These are phyloP conservation scores for Nomada ruficornis DNA, from an alignment of 2,888 invertebrate species.

Conservation along the genomic window DNA sequence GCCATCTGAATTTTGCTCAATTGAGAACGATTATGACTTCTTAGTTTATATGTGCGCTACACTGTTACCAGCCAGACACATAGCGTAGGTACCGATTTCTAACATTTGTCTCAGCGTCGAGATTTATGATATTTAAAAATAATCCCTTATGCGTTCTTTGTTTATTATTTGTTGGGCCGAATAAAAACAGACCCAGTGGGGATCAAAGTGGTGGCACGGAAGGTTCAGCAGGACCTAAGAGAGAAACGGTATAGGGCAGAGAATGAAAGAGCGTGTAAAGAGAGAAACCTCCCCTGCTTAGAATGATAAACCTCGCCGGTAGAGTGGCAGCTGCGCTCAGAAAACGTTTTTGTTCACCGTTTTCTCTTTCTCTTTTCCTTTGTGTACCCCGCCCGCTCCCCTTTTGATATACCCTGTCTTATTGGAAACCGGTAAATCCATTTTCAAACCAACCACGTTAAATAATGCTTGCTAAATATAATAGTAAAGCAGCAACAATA, in stretches of 20 bases:
- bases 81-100: not conserved
- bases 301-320: conserved; percentile 69
- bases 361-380: conserved; percentile 36
- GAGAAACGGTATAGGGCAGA: conserved; percentile 29
- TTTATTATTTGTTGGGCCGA: conserved; percentile 16
- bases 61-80: not conserved
- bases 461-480: not conserved
- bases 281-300: conserved; percentile 73
- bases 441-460: conserved; percentile 9
- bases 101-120: not conserved
- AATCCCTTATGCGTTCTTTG: not conserved
- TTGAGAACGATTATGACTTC: not conserved
- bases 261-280: conserved; percentile 38
- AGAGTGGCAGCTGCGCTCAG: conserved; percentile 69
- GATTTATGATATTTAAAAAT: not conserved
- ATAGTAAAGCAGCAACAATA: too few relatives aligned
- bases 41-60: not conserved
- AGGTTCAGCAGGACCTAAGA: conserved; percentile 15
- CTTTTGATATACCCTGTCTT: conserved; percentile 22
- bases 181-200: not conserved
- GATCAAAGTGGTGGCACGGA: conserved; percentile 33
- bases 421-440: conserved; percentile 32
- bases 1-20: too few relatives aligned
- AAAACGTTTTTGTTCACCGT: conserved; percentile 57
- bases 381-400: conserved; percentile 1